Conservation (phyloP, 35 echinoderm and acorn worm species). For the Acanthaster planci region DNA sequence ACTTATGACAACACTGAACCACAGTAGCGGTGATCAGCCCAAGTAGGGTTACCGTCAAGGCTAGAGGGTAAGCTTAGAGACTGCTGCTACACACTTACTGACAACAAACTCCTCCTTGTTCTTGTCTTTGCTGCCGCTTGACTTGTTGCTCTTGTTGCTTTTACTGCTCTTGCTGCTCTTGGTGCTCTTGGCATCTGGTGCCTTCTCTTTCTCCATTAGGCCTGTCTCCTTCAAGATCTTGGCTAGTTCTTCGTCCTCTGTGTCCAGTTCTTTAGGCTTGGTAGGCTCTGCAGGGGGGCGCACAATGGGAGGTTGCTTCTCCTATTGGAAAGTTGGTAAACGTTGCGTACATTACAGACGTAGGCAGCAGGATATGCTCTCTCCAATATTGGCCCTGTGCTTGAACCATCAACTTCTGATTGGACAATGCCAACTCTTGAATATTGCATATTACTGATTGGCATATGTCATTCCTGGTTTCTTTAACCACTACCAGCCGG, state of each 20-base stretch:
- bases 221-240: slow-evolving; percentile 65
- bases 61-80: no score
- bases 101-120: slow-evolving; percentile 83
- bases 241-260: slow-evolving; percentile 41
- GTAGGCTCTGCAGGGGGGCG: background rate
- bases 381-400: no score
- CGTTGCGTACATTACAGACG: no score
- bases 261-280: slow-evolving; percentile 7
- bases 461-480: no score
- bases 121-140: slow-evolving; percentile 44
- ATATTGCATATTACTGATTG: no score
- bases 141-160: slow-evolving; percentile 49
- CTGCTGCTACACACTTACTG: slow-evolving; percentile 59
- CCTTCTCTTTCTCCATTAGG: slow-evolving; percentile 47
- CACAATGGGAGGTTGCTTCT: slow-evolving; percentile 12
- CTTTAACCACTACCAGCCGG: no score
- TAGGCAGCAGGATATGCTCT: no score
- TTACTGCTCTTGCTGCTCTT: slow-evolving; percentile 80
- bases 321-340: background rate
- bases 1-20: no score
- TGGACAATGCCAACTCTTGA: no score
- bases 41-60: no score
- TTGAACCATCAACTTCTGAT: no score
- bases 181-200: slow-evolving; percentile 41
- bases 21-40: no score